A percentile compares a stretch with the other conserved stretches of the same genome.
These are phyloP conservation scores for Nephrotoma appendiculata DNA, from an alignment of 2,888 invertebrate species.

Conservation along the genomic window DNA sequence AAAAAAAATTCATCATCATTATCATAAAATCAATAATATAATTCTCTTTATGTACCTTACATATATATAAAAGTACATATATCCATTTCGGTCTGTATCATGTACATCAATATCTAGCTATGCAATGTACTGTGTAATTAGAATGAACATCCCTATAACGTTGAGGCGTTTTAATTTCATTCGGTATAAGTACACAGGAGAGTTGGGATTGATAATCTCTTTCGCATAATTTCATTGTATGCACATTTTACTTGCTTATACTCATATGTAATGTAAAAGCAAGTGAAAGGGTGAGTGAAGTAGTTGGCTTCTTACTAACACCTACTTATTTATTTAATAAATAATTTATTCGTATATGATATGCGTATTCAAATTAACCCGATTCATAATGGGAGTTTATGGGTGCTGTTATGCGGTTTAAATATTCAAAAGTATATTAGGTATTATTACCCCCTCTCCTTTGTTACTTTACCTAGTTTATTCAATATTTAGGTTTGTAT, in stretches of 20 bases:
- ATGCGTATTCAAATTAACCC: neutral
- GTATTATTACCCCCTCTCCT: neutral
- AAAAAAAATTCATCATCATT: neutral
- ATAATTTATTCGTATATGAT: neutral
- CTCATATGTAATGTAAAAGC: too few species aligned
- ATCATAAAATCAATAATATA: neutral
- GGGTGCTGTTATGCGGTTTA: neutral
- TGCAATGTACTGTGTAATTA: neutral
- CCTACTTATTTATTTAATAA: neutral
- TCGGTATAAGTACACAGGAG: neutral
- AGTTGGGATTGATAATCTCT: neutral
- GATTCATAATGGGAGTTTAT: neutral
- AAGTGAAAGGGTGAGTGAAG: neutral
- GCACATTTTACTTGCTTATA: neutral
- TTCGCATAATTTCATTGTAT: neutral
- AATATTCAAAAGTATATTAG: neutral
- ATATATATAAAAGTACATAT: neutral
- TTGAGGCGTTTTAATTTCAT: neutral
- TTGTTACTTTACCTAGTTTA: neutral
- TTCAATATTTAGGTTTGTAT: too few species aligned
- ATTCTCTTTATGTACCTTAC: neutral
- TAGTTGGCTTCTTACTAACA: neutral
- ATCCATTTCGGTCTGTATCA: neutral
- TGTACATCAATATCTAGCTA: neutral
- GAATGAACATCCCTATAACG: neutral